A percentile compares a stretch with the other conserved stretches of the same genome.
These are phyloP conservation scores for Episyrphus balteatus DNA, from an alignment of 1,140 invertebrate genomes.

Conservation along the genomic window DNA sequence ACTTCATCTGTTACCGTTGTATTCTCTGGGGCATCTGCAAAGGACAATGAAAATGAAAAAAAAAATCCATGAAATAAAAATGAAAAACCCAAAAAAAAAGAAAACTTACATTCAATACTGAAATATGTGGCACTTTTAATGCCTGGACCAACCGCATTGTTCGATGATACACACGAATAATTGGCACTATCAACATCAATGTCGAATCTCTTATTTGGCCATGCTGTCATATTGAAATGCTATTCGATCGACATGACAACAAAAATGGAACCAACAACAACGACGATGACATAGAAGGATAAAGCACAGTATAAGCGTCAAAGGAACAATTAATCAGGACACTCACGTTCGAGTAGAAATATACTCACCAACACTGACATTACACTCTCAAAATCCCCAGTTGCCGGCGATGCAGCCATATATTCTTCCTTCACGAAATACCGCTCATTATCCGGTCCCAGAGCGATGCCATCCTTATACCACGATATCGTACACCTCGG, in stretches of 20 bases:
- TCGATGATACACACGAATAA: conserved; percentile 71
- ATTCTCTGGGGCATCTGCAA: conserved; percentile 73
- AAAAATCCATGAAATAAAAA: neutral
- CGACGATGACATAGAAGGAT: neutral
- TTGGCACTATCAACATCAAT: conserved; percentile 64
- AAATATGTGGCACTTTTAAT: conserved; percentile 72
- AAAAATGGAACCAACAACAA: neutral
- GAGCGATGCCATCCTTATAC: conserved; percentile 59
- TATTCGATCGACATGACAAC: conserved; percentile 1
- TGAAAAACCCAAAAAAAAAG: neutral
- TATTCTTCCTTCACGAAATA: conserved; percentile 58
- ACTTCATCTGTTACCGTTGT: conserved; percentile 59
- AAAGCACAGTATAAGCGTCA: too few relatives aligned
- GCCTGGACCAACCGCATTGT: conserved; percentile 57
- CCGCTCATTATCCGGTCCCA: conserved; percentile 49
- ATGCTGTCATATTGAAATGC: conserved; percentile 61
- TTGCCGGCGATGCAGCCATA: conserved; percentile 53
- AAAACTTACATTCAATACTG: conserved; percentile 73
- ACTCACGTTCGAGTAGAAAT: too few relatives aligned
- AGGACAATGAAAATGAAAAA: neutral
- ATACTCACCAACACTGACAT: conserved; percentile 61
- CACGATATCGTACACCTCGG: conserved; percentile 74
- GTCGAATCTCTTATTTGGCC: conserved; percentile 66
- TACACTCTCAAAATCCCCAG: conserved; percentile 78
- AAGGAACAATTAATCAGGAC: neutral